Conservation (phyloP, 2,797 vertebrate species). For the Ateles fusciceps region DNA sequence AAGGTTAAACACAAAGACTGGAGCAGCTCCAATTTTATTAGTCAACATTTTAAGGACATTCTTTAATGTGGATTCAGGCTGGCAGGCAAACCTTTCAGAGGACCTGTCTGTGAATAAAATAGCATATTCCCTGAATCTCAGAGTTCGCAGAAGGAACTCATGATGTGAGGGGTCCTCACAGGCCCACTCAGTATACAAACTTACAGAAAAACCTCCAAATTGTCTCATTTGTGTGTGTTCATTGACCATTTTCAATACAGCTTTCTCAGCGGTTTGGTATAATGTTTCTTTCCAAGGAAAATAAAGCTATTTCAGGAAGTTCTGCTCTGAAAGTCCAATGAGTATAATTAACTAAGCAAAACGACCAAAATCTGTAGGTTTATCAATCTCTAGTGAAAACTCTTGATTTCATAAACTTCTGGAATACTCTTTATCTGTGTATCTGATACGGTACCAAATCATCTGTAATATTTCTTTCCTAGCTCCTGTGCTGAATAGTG, state of each 20-base stretch:
- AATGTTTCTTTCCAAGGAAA: not conserved
- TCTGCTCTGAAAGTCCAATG: not conserved
- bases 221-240: not conserved
- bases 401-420: not conserved
- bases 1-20: not conserved
- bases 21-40: not conserved
- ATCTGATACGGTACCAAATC: not conserved
- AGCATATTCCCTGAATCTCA: fast-evolving
- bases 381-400: not conserved
- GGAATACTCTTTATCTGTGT: not conserved
- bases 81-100: not conserved
- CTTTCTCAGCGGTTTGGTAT: not conserved
- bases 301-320: not conserved
- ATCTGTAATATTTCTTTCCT: not conserved
- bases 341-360: not conserved
- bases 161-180: not conserved
- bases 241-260: not conserved
- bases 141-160: not conserved
- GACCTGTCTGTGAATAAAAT: not conserved
- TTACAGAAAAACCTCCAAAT: not conserved
- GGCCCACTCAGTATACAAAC: not conserved
- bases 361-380: not conserved
- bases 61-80: not conserved
- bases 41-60: not conserved
- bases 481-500: not conserved